Evolutionary conservation across 2,888 invertebrate species (phyloP).

Genomic region (Bombyx huttoni): DNA sequence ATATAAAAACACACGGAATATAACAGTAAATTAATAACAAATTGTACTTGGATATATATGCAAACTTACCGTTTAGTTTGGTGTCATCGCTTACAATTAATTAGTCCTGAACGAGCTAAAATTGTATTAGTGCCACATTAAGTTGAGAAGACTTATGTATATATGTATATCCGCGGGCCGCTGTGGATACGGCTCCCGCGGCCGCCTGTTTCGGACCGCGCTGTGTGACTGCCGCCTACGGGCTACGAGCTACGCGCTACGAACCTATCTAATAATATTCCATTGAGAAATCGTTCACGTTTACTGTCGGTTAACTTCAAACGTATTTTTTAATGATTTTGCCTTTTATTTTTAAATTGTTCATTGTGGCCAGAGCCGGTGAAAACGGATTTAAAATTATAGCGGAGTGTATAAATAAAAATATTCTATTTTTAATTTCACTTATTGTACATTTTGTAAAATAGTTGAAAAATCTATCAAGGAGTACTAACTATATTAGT

Average conservation of each 20-base stretch:
- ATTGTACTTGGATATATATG: not conserved
- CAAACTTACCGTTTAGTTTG: not conserved
- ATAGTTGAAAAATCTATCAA: no score
- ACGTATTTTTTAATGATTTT: no score
- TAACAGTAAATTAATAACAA: not conserved
- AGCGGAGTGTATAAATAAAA: no score
- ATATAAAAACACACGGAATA: not conserved
- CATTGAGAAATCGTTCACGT: slow-evolving; percentile 5
- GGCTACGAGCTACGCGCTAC: slow-evolving; percentile 36
- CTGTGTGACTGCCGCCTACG: slow-evolving; percentile 43
- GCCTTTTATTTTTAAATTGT: no score
- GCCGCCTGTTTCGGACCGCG: slow-evolving; percentile 50
- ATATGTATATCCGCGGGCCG: slow-evolving; percentile 8
- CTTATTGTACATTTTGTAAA: no score
- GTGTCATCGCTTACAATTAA: not conserved
- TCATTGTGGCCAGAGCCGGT: no score
- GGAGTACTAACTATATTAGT: no score
- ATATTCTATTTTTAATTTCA: no score
- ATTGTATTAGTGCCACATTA: slow-evolving; percentile 5
- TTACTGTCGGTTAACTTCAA: no score
- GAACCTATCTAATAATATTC: slow-evolving; percentile 7
- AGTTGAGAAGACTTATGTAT: slow-evolving; percentile 19
- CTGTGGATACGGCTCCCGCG: slow-evolving; percentile 29
- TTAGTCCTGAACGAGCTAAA: not conserved
- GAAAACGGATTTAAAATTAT: no score